phyloP scores from a whole-genome alignment of 2,888 invertebrate species.

The Oligia strigilis region DNA sequence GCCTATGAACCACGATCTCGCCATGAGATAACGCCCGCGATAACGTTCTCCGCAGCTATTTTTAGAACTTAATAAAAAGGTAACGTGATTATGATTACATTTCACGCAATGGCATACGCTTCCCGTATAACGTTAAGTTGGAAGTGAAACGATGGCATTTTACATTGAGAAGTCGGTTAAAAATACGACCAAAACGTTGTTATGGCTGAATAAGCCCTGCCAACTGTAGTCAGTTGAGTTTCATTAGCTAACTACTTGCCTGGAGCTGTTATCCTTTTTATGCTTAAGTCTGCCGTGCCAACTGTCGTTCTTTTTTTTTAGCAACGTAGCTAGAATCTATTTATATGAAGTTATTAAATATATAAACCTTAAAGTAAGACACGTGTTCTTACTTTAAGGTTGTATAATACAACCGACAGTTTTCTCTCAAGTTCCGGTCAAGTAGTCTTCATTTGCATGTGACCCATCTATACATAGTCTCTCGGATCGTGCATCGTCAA shows the following conservation, averaged over 20 bases:
- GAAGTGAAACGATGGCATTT: conserved; percentile 20
- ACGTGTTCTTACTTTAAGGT: neutral
- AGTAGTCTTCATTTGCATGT: conserved; percentile 12
- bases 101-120: conserved; percentile 69
- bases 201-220: conserved; percentile 17
- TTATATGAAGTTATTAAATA: neutral
- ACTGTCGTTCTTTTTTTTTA: conserved; percentile 8
- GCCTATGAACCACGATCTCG: conserved; percentile 78
- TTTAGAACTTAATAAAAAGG: conserved; percentile 88
- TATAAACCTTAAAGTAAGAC: neutral
- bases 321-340: conserved; percentile 1
- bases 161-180: too few relatives aligned
- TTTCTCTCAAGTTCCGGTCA: neutral
- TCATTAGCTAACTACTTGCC: conserved; percentile 51
- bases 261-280: conserved; percentile 46
- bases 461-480: neutral
- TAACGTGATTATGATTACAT: conserved; percentile 82
- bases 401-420: neutral
- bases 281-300: conserved; percentile 21
- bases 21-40: conserved; percentile 88
- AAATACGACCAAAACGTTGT: conserved; percentile 27
- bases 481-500: neutral
- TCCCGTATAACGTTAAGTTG: conserved; percentile 38
- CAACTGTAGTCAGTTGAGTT: conserved; percentile 37
- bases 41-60: conserved; percentile 85